Conservation (phyloP, 2,888 invertebrate species). For the Pterostichus niger region DNA sequence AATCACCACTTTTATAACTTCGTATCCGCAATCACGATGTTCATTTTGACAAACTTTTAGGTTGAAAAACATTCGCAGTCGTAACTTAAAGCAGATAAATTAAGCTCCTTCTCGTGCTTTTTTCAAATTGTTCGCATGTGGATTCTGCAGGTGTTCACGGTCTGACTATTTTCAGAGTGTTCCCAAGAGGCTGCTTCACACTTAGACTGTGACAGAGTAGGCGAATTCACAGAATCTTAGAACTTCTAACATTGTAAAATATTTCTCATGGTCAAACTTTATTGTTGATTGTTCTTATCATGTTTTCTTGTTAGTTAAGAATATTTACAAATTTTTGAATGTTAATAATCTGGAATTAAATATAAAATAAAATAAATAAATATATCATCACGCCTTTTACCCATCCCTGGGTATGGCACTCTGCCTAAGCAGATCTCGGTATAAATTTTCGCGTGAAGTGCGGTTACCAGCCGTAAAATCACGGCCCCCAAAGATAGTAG, state of each 20-base stretch:
- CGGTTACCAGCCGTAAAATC: no score
- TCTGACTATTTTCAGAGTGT: background rate
- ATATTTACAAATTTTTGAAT: no score
- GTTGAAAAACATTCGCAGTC: background rate
- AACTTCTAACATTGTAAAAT: constrained; percentile 37
- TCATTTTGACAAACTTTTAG: background rate
- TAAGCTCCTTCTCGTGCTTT: constrained; percentile 2
- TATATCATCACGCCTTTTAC: no score
- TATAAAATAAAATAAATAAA: no score
- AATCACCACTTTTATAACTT: no score
- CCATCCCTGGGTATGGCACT: no score
- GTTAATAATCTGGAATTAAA: no score
- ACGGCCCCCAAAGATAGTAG: no score
- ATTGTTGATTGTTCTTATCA: background rate
- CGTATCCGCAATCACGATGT: background rate
- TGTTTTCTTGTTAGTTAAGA: no score
- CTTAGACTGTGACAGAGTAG: constrained; percentile 31
- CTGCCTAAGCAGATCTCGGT: no score
- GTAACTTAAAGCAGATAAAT: background rate
- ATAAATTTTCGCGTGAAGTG: no score
- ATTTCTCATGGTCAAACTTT: constrained; percentile 29
- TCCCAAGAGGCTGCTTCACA: constrained; percentile 13
- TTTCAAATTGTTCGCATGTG: constrained; percentile 28
- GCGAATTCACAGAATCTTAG: constrained; percentile 35
- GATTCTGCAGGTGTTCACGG: constrained; percentile 29